A percentile compares a stretch with the other conserved stretches of the same genome.
These are phyloP conservation scores for Darevskia mixta DNA, from an alignment of 2,797 vertebrate species.

Conservation along the genomic window DNA sequence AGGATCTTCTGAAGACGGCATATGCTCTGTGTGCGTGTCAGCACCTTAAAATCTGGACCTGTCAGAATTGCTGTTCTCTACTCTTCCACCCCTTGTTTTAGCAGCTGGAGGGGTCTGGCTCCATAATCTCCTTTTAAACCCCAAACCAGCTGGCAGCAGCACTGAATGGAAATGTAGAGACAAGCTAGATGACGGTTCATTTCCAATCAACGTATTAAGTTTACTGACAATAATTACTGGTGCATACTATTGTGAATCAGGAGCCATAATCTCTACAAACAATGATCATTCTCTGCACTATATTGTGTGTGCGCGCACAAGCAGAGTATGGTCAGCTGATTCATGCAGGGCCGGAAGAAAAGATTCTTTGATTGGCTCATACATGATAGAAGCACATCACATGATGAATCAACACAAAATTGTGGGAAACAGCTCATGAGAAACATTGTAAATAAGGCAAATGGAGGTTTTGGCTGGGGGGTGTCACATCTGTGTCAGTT, in stretches of 20 bases:
- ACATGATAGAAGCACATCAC: too few relatives aligned
- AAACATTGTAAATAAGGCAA: background rate
- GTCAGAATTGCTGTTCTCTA: fast-evolving
- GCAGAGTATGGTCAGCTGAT: background rate
- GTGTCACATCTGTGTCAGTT: too few relatives aligned
- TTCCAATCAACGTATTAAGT: background rate
- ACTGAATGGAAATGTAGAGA: background rate
- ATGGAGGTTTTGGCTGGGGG: background rate
- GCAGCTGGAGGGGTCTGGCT: background rate
- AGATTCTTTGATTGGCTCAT: background rate
- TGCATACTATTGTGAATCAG: background rate
- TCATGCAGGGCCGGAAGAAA: background rate
- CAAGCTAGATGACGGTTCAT: background rate
- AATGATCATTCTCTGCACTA: constrained; percentile 14
- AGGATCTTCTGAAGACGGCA: constrained; percentile 9
- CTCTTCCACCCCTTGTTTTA: background rate
- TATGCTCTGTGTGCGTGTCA: background rate
- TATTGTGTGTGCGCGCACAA: background rate
- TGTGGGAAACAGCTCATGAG: too few relatives aligned
- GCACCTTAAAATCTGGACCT: background rate
- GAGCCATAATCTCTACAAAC: constrained; percentile 1
- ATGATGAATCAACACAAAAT: background rate
- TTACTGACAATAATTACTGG: background rate
- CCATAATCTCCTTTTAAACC: background rate
- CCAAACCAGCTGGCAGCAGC: background rate